Evolutionary conservation across 2,888 invertebrate genomes (phyloP).

Genomic region (Suillia variegata): DNA sequence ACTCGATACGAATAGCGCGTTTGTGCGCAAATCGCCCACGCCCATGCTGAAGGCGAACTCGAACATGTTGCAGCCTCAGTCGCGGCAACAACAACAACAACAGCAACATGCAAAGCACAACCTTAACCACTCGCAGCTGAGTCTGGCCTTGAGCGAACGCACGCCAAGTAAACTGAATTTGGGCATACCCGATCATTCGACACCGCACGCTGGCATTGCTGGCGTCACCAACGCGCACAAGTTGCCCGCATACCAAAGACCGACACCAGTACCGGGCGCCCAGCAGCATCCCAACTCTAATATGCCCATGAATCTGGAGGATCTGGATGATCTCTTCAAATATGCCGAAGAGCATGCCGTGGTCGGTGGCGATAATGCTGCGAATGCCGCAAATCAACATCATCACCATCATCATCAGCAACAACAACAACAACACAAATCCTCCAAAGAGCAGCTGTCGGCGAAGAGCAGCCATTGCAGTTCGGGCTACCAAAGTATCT

Average conservation of each 20-base stretch:
- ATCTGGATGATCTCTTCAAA: constrained; percentile 73
- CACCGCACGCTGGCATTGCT: constrained; percentile 22
- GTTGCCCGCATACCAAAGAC: constrained; percentile 19
- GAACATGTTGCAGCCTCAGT: constrained; percentile 16
- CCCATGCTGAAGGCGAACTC: constrained; percentile 59
- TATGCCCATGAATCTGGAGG: constrained; percentile 71
- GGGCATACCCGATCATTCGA: constrained; percentile 55
- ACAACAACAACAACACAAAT: too few species aligned
- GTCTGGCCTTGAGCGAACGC: constrained; percentile 48
- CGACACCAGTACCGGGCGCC: constrained; percentile 16
- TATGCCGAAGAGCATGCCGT: constrained; percentile 74
- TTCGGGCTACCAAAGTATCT: constrained; percentile 88
- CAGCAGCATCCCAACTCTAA: constrained; percentile 60
- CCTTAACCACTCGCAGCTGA: constrained; percentile 62
- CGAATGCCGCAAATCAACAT: constrained; percentile 33
- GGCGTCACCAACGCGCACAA: constrained; percentile 27
- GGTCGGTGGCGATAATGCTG: constrained; percentile 42
- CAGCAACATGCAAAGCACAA: constrained; percentile 33
- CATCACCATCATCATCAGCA: too few species aligned
- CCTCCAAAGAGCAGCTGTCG: constrained; percentile 54
- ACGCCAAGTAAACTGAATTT: constrained; percentile 58
- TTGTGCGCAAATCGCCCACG: constrained; percentile 62
- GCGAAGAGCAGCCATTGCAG: constrained; percentile 82
- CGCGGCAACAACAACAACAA: constrained; percentile 23
- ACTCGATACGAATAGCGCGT: constrained; percentile 66